Percentiles rank a stretch among this genome's conserved stretches.
Evolutionary conservation across 2,888 invertebrate genomes (phyloP).

Genomic region (Yponomeuta malinellus): DNA sequence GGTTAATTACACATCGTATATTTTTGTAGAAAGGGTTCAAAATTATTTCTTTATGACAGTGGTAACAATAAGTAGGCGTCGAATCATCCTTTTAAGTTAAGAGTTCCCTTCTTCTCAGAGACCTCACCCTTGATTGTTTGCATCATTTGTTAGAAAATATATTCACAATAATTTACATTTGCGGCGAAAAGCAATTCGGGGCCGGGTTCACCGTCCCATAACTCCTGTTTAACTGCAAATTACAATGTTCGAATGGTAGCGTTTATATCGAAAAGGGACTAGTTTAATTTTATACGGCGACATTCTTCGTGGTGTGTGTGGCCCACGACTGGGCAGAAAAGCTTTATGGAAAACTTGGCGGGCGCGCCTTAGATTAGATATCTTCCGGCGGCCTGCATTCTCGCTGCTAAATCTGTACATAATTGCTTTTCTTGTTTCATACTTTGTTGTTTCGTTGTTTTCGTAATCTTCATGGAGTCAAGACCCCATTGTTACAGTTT

Average conservation of each 20-base stretch:
- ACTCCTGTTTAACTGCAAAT: constrained; percentile 21
- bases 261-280: constrained; percentile 21
- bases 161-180: constrained; percentile 18
- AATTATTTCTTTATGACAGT: neutral
- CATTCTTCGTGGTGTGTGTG: constrained; percentile 34
- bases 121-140: constrained; percentile 14
- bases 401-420: constrained; percentile 19
- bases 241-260: constrained; percentile 18
- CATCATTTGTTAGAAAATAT: constrained; percentile 17
- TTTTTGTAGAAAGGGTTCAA: too few species aligned
- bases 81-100: neutral
- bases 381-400: constrained; percentile 35
- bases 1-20: too few species aligned
- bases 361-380: constrained; percentile 41
- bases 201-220: constrained; percentile 17
- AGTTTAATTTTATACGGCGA: constrained; percentile 30
- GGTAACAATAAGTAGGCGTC: neutral
- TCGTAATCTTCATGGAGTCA: constrained; percentile 34
- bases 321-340: constrained; percentile 44
- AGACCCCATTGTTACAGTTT: neutral
- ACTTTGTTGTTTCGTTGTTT: constrained; percentile 30
- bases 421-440: constrained; percentile 57
- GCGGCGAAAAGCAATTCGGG: constrained; percentile 14
- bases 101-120: neutral
- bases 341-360: constrained; percentile 43